These are phyloP conservation scores for Apodemus agrarius DNA, from an alignment of 2,797 vertebrate genomes.

Conservation along the genomic window DNA sequence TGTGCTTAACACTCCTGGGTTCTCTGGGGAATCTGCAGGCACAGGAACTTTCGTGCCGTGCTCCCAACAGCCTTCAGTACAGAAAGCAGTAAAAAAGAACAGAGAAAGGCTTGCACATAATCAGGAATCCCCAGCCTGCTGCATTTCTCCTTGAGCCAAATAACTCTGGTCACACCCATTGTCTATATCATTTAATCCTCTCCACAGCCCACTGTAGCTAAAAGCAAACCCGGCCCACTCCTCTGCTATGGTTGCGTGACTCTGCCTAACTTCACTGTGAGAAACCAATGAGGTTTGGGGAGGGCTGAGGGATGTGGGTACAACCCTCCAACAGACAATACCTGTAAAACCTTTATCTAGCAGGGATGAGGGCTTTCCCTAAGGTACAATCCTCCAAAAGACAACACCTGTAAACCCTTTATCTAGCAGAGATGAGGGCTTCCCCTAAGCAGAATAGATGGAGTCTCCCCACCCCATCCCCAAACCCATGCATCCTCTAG, in stretches of 20 bases:
- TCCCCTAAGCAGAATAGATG: too few species aligned
- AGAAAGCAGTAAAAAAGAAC: neutral
- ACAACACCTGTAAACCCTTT: neutral
- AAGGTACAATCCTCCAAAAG: too few species aligned
- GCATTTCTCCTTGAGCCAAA: neutral
- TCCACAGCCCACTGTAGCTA: neutral
- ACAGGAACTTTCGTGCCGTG: neutral
- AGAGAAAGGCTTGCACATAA: neutral
- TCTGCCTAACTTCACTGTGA: neutral
- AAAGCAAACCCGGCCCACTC: neutral
- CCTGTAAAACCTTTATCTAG: neutral
- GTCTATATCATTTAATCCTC: neutral
- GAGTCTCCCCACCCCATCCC: neutral
- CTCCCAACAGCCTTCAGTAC: neutral
- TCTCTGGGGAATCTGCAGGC: neutral
- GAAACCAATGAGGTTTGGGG: neutral
- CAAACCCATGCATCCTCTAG: neutral
- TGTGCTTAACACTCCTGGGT: neutral
- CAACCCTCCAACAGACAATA: too few species aligned
- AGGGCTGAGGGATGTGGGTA: too few species aligned
- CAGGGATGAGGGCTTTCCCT: neutral
- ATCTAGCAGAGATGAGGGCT: neutral
- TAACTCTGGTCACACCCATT: neutral
- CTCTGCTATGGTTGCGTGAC: too few species aligned
- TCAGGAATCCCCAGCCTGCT: neutral